Conservation (phyloP, 2,888 invertebrate species). For the Strigamia crassipes region DNA sequence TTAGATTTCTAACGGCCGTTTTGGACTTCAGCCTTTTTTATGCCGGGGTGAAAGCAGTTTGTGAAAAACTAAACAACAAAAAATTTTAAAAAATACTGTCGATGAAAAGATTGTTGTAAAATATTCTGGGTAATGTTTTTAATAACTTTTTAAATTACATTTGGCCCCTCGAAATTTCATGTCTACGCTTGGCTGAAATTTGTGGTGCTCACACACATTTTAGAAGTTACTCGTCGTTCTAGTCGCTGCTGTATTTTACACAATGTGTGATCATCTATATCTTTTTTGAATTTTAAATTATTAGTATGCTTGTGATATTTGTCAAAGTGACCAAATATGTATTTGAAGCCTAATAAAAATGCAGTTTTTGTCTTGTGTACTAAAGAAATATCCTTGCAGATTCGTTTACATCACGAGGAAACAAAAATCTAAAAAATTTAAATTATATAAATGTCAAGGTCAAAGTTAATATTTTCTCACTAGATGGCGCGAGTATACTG, state of each 20-base stretch:
- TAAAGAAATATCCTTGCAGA: background rate
- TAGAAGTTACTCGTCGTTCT: constrained; percentile 32
- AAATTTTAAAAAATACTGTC: constrained; percentile 23
- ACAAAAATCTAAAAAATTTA: too few species aligned
- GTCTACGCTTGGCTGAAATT: constrained; percentile 10
- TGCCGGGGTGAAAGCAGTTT: constrained; percentile 31
- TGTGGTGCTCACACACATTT: constrained; percentile 8
- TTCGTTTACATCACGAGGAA: too few species aligned
- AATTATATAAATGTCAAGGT: too few species aligned
- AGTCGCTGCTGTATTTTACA: constrained; percentile 35
- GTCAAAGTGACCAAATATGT: constrained; percentile 24
- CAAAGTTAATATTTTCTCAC: too few species aligned
- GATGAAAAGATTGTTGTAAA: constrained; percentile 22
- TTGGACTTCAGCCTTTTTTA: constrained; percentile 35
- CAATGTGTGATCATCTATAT: constrained; percentile 28
- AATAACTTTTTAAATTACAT: background rate
- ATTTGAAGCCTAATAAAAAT: constrained; percentile 36
- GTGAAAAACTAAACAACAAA: background rate
- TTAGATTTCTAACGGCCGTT: constrained; percentile 27
- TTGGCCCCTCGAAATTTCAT: constrained; percentile 29
- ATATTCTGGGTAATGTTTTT: constrained; percentile 31
- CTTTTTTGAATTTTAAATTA: constrained; percentile 7
- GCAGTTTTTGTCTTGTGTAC: constrained; percentile 36
- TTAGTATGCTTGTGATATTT: constrained; percentile 38
- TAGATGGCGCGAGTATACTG: too few species aligned